Percentiles rank a stretch among this genome's conserved stretches.
Evolutionary conservation across 92 coral and sea anemone genomes (phyloP).

Genomic region (Galaxea fascicularis): DNA sequence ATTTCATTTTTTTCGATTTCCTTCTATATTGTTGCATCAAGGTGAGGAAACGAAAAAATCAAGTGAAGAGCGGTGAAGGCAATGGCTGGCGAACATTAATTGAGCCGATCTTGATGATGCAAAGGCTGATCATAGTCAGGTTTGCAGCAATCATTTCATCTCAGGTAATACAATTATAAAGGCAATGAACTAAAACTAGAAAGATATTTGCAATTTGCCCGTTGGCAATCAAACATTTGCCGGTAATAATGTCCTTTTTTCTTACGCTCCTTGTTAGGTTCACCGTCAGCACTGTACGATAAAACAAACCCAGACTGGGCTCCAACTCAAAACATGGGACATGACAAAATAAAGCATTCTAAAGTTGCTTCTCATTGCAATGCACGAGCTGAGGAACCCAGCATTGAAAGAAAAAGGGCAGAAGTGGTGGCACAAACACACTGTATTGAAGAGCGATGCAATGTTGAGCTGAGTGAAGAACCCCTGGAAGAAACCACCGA

Average conservation of each 20-base stretch:
- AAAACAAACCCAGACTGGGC: slow-evolving; percentile 65
- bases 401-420: slow-evolving; percentile 15
- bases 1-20: slow-evolving; percentile 41
- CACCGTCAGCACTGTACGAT: slow-evolving; percentile 52
- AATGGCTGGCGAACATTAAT: slow-evolving; percentile 61
- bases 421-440: slow-evolving; percentile 21
- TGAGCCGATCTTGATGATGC: slow-evolving; percentile 64
- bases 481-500: not conserved
- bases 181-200: slow-evolving; percentile 13
- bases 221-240: slow-evolving; percentile 26
- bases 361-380: slow-evolving; percentile 9
- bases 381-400: slow-evolving; percentile 31
- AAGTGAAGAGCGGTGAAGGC: slow-evolving; percentile 47
- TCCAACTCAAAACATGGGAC: slow-evolving; percentile 57
- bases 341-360: slow-evolving; percentile 45
- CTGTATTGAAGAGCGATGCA: slow-evolving; percentile 5
- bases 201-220: slow-evolving; percentile 17
- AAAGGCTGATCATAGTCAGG: slow-evolving; percentile 59
- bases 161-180: slow-evolving; percentile 60
- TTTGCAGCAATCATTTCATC: slow-evolving; percentile 71
- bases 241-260: slow-evolving; percentile 23
- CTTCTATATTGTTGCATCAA: slow-evolving; percentile 46
- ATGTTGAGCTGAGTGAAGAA: slow-evolving; percentile 17
- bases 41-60: slow-evolving; percentile 48
- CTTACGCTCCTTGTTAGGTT: slow-evolving; percentile 30